Conservation (phyloP, 1,140 invertebrate genomes). For the Asobara japonica region DNA sequence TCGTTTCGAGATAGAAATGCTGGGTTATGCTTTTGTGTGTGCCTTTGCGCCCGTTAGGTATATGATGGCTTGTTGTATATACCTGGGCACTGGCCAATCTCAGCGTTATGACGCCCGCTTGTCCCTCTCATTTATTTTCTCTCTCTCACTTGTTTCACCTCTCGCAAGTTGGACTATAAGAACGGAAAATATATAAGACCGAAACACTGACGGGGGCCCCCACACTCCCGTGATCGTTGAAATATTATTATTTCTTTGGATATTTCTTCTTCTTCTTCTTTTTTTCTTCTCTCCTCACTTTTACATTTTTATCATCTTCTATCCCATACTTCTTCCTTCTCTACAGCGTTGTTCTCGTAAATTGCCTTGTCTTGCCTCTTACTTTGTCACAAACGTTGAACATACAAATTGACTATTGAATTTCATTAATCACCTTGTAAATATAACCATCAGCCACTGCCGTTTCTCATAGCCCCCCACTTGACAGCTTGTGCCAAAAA, state of each 20-base stretch:
- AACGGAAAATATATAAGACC: conserved; percentile 26
- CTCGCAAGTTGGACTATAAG: conserved; percentile 38
- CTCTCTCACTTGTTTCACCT: conserved; percentile 42
- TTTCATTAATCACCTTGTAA: conserved; percentile 27
- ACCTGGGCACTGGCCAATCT: conserved; percentile 42
- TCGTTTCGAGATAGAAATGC: conserved; percentile 13
- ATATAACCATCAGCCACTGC: conserved; percentile 10
- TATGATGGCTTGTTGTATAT: neutral
- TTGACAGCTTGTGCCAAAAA: neutral
- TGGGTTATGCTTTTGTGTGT: conserved; percentile 7
- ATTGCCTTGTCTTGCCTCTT: conserved; percentile 25
- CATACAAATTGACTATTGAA: conserved; percentile 32
- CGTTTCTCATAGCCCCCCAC: conserved; percentile 21
- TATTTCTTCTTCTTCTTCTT: conserved; percentile 22
- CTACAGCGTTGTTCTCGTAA: conserved; percentile 22
- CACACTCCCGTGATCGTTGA: conserved; percentile 28
- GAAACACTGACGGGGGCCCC: neutral
- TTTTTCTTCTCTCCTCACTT: neutral
- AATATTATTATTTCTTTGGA: conserved; percentile 30
- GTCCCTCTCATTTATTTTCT: conserved; percentile 40
- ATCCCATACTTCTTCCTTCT: neutral
- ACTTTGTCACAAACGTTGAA: conserved; percentile 26
- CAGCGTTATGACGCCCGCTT: conserved; percentile 51
- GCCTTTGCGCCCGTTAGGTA: conserved; percentile 3
- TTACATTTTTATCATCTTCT: neutral